These are phyloP conservation scores for Pentamera pediparva DNA, from an alignment of 53 echinoderm and acorn worm genomes.

Conservation along the genomic window DNA sequence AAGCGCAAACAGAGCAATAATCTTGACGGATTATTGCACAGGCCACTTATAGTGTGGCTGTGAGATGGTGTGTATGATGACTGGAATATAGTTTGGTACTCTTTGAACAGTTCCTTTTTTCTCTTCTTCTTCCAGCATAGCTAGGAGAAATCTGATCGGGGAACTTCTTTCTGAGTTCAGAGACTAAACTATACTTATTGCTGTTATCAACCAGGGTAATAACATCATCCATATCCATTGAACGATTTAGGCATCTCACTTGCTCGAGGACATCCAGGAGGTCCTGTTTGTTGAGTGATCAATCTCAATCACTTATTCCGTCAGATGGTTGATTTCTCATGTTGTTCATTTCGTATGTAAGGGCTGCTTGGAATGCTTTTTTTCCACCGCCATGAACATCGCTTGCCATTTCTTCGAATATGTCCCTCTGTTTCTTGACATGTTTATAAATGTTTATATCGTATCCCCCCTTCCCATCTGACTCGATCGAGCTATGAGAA, in stretches of 20 bases:
- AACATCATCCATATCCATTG: conserved; percentile 7
- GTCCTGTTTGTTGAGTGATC: background rate
- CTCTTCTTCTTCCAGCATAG: background rate
- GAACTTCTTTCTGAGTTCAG: conserved; percentile 6
- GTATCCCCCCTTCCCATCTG: background rate
- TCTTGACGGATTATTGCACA: background rate
- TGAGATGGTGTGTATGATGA: background rate
- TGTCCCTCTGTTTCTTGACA: conserved; percentile 2
- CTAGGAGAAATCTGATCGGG: background rate
- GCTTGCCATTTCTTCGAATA: background rate
- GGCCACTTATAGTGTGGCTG: background rate
- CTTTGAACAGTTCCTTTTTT: background rate
- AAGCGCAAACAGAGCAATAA: background rate
- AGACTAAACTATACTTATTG: background rate
- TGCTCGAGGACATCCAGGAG: background rate
- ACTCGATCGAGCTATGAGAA: background rate
- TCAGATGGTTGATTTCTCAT: background rate
- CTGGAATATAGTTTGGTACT: background rate
- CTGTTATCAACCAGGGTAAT: conserved; percentile 9
- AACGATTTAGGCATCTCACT: background rate
- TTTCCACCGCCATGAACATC: background rate
- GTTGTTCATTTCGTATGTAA: background rate
- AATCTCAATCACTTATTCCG: background rate
- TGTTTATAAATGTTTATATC: background rate
- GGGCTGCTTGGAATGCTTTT: conserved; percentile 1